phyloP scores from a whole-genome alignment of 2,888 invertebrate genomes.

The Calameuta filiformis region DNA sequence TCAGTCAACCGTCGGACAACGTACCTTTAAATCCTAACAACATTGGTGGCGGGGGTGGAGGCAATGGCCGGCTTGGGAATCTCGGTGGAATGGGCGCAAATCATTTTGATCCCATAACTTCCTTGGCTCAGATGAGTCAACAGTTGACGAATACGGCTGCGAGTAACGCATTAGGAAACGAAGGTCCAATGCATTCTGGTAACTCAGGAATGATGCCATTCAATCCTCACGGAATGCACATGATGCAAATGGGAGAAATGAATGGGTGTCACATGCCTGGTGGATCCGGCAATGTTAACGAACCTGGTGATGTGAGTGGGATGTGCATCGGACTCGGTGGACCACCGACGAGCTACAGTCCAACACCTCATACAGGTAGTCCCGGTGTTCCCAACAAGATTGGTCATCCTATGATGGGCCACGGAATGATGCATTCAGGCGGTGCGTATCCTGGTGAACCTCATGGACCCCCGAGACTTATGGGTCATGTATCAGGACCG shows the following conservation, averaged over 20 bases:
- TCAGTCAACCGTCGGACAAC: constrained; percentile 69
- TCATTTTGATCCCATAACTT: constrained; percentile 93
- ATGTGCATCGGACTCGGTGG: constrained; percentile 63
- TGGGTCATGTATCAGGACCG: constrained; percentile 59
- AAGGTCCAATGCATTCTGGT: constrained; percentile 60
- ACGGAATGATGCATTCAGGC: constrained; percentile 53
- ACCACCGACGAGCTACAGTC: constrained; percentile 59
- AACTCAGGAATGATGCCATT: constrained; percentile 69
- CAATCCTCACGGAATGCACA: constrained; percentile 65
- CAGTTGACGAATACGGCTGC: constrained; percentile 84
- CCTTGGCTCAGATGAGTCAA: constrained; percentile 94
- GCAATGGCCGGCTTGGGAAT: constrained; percentile 61
- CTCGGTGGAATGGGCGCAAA: constrained; percentile 65
- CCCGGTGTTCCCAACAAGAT: constrained; percentile 60
- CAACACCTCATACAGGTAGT: constrained; percentile 60
- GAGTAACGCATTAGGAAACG: constrained; percentile 71
- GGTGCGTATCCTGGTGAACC: constrained; percentile 37
- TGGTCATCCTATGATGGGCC: constrained; percentile 57
- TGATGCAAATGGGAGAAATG: constrained; percentile 65
- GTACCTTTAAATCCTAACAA: constrained; percentile 77
- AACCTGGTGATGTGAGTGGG: constrained; percentile 56
- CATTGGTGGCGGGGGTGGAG: constrained; percentile 63
- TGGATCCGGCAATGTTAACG: constrained; percentile 42
- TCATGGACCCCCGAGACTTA: constrained; percentile 67
- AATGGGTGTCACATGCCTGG: constrained; percentile 61